Evolutionary conservation across 1,140 invertebrate genomes (phyloP), one percentile per base, ranked within the genome.

Genomic region (Bombus terrestris): DNA sequence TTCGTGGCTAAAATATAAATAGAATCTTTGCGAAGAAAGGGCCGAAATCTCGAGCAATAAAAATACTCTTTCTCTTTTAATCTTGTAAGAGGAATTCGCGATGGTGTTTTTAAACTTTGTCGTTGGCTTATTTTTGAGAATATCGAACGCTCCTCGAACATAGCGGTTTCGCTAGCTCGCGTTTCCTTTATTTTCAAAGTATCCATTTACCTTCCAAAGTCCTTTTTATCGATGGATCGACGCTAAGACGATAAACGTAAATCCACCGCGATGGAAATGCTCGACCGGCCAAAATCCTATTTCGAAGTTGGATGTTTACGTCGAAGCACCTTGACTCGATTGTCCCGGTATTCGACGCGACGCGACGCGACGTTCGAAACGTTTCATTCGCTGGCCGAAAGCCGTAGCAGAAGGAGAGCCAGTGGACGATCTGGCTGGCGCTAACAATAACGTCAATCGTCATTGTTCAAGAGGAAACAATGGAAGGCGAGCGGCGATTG

Each of bases 391-490:
- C 9, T 13, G 15, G 43, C 5, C 43, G 41, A 22, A 53, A 53
- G 9, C 6, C 71, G 39, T 32, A 43, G 3, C 32, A 13, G n/a
- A 73, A 73, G 18, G 73, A 75, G 41, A 75, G 41, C 32, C n/a
- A 1, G 43, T 53, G 43, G 43, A 35, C 73, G 73, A 75, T 75
- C 43, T 18, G 73, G 41, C 43, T 75, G 41, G 73, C 43, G n/a
- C 43, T 32, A 53, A 75, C 73, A 75, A 75, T 75, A 75, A 75
- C n/a, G 43, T 53, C 43, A 75, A 75, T 53, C 41, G 73, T 32
- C 18, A 53, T 75, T 75, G 73, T 77, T 77, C 28, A 2, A 22
- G 13, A 12, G 57, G 28, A n/a, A 77, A 77, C 75, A 59, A 62
- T 77, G 57, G 75, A 32, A n/a, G 28, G 57, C 73, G n/a, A 35